These are phyloP conservation scores for Oscheius sp. DNA, from an alignment of 1,140 invertebrate species.

Conservation along the genomic window DNA sequence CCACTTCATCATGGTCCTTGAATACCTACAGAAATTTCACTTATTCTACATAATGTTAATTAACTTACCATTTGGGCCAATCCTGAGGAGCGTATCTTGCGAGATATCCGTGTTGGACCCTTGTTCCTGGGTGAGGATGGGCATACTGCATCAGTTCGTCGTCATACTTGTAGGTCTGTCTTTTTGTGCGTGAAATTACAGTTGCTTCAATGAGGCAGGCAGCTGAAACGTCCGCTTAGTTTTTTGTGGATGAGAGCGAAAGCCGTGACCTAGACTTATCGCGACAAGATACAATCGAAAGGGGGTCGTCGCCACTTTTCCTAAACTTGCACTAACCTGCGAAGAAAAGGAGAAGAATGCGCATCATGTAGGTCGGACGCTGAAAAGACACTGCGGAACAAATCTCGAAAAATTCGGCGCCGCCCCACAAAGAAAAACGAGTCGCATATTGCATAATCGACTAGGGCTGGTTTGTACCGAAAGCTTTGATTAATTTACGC, in stretches of 20 bases:
- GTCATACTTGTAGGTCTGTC: conserved; percentile 30
- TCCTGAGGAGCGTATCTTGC: conserved; percentile 28
- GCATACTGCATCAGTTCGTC: conserved; percentile 14
- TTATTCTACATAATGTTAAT: neutral
- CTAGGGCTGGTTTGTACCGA: neutral
- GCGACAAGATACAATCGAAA: no score
- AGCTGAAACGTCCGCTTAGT: neutral
- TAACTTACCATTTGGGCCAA: conserved; percentile 24
- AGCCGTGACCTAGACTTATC: no score
- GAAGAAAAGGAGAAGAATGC: neutral
- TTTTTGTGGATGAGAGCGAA: no score
- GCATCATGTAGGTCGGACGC: conserved; percentile 4
- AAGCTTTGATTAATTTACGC: neutral
- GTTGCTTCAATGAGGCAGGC: neutral
- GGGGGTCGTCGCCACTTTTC: neutral
- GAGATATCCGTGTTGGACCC: conserved; percentile 19
- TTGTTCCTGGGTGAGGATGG: conserved; percentile 30
- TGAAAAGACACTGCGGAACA: neutral
- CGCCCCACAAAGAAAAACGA: conserved; percentile 8
- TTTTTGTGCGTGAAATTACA: neutral
- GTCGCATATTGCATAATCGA: conserved; percentile 12
- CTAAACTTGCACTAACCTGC: neutral
- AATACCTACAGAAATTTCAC: conserved; percentile 17
- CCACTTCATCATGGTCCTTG: conserved; percentile 34
- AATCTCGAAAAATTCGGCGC: conserved; percentile 1